Evolutionary conservation across 2,888 invertebrate species (phyloP).

Genomic region (Ormyrus pomaceus): DNA sequence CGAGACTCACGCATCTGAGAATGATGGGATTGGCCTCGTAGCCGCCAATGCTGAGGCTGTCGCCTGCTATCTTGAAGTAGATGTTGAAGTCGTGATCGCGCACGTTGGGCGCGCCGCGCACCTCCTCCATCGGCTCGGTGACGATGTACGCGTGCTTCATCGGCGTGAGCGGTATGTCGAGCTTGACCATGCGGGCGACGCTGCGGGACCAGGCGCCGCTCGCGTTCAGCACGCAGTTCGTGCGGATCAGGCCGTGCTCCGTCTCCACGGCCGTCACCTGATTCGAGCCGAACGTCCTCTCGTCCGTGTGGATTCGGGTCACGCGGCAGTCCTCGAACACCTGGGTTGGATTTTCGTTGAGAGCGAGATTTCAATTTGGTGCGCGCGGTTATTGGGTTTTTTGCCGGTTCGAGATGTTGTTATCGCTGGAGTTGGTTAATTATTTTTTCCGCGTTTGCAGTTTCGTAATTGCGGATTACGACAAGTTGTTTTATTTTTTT

Average conservation of each 20-base stretch:
- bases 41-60: slow-evolving; percentile 89
- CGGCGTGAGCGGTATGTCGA: slow-evolving; percentile 85
- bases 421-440: too few relatives aligned
- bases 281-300: slow-evolving; percentile 80
- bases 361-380: too few relatives aligned
- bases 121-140: slow-evolving; percentile 86
- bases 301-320: slow-evolving; percentile 82
- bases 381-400: too few relatives aligned
- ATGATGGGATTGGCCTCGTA: slow-evolving; percentile 92
- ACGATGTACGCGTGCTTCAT: slow-evolving; percentile 94
- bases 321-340: slow-evolving; percentile 87
- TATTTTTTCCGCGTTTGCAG: too few relatives aligned
- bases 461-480: too few relatives aligned
- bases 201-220: slow-evolving; percentile 90
- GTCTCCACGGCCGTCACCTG: slow-evolving; percentile 88
- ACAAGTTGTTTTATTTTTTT: background rate
- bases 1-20: slow-evolving; percentile 80
- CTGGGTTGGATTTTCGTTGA: slow-evolving; percentile 71
- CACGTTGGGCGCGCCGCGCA: slow-evolving; percentile 87
- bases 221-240: slow-evolving; percentile 87
- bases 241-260: slow-evolving; percentile 84
- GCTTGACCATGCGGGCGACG: slow-evolving; percentile 82
- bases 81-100: slow-evolving; percentile 90
- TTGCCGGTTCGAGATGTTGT: too few relatives aligned
- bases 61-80: slow-evolving; percentile 90